A percentile compares a stretch with the other conserved stretches of the same genome.
phyloP scores from a whole-genome alignment of 2,888 invertebrate genomes.

The Phanerotoma sp. region DNA sequence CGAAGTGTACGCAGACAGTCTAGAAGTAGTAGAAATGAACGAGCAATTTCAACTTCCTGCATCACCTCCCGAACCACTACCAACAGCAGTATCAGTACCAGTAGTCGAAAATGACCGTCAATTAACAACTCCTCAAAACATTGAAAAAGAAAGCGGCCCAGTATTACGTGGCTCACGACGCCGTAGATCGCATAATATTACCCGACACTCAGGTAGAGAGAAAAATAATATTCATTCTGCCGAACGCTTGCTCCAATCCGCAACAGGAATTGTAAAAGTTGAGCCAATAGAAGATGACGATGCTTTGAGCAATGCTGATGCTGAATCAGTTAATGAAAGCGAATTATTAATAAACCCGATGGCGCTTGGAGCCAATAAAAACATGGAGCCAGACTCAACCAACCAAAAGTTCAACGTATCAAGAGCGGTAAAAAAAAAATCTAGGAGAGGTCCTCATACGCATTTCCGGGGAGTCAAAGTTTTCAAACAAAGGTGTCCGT shows the following conservation, averaged over 20 bases:
- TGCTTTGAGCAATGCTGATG: slow-evolving; percentile 29
- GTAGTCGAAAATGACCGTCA: background rate
- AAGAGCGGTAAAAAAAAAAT: slow-evolving; percentile 37
- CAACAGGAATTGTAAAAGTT: slow-evolving; percentile 57
- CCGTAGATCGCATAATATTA: too few relatives aligned
- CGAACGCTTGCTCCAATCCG: slow-evolving; percentile 35
- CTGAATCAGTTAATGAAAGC: slow-evolving; percentile 39
- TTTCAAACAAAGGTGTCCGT: slow-evolving; percentile 48
- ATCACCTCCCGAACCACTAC: background rate
- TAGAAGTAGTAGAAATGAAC: slow-evolving; percentile 55
- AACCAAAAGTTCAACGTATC: slow-evolving; percentile 34
- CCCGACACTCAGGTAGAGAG: slow-evolving; percentile 1
- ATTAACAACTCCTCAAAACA: background rate
- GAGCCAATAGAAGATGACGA: slow-evolving; percentile 54
- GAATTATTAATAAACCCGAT: slow-evolving; percentile 47
- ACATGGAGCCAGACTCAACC: slow-evolving; percentile 52
- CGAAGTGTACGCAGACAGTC: slow-evolving; percentile 42
- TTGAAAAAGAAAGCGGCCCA: too few relatives aligned
- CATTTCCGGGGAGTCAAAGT: slow-evolving; percentile 46
- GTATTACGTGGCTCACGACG: too few relatives aligned
- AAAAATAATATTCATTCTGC: slow-evolving; percentile 40
- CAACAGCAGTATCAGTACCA: background rate
- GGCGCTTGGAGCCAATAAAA: slow-evolving; percentile 35
- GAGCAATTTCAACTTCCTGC: too few relatives aligned
- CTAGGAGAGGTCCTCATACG: slow-evolving; percentile 45